Evolutionary conservation across 2,797 vertebrate genomes (phyloP).

Genomic region (Sebastes hopkinsi): DNA sequence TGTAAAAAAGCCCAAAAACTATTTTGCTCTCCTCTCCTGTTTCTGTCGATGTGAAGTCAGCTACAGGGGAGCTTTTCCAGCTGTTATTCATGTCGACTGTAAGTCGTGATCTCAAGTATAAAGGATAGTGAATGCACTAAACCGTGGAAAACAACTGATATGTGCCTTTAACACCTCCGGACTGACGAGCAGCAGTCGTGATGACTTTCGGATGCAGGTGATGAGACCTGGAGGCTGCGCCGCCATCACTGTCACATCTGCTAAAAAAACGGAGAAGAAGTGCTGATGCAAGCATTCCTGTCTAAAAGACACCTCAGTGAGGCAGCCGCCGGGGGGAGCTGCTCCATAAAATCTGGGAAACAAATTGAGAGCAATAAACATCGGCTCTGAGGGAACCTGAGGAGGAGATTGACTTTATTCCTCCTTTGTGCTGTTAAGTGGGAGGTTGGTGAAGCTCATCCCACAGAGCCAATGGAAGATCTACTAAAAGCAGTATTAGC

Average conservation of each 20-base stretch:
- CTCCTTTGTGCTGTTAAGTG: constrained; percentile 21
- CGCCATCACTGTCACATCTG: constrained; percentile 1
- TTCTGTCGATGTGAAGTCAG: no score
- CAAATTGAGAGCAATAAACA: constrained; percentile 27
- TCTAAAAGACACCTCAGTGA: background rate
- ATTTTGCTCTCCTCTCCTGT: no score
- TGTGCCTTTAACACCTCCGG: background rate
- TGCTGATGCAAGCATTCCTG: constrained; percentile 30
- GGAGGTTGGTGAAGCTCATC: constrained; percentile 11
- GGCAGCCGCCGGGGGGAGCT: background rate
- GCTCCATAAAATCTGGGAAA: constrained; percentile 24
- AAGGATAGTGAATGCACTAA: background rate
- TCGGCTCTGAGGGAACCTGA: background rate
- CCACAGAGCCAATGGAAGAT: constrained; percentile 8
- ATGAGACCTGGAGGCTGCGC: background rate
- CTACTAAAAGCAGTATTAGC: constrained; percentile 19
- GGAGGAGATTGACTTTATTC: constrained; percentile 30
- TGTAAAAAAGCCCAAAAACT: no score
- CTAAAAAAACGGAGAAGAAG: background rate
- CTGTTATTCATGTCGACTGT: background rate
- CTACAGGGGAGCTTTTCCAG: no score
- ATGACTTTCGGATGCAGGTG: background rate
- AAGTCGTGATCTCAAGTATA: background rate
- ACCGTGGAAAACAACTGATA: background rate
- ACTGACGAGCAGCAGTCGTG: background rate